Percentiles rank a stretch among this genome's conserved stretches.
These are phyloP conservation scores for Hypomecis atomaria DNA, from an alignment of 2,888 invertebrate species.

Conservation along the genomic window DNA sequence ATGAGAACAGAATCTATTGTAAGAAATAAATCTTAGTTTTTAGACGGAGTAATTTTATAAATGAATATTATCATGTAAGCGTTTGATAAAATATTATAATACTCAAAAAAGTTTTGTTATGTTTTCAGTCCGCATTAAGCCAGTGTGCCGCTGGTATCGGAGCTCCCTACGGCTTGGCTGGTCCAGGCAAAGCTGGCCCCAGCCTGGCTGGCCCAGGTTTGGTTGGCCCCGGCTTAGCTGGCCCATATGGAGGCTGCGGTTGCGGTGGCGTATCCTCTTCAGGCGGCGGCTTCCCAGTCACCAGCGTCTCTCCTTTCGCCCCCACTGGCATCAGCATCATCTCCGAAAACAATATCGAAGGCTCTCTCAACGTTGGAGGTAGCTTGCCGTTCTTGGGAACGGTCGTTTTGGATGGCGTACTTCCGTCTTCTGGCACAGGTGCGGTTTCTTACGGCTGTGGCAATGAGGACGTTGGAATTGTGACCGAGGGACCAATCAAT, in stretches of 20 bases:
- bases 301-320: conserved; percentile 29
- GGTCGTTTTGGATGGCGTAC: conserved; percentile 52
- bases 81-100: not conserved
- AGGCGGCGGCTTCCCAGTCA: conserved; percentile 41
- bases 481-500: conserved; percentile 45
- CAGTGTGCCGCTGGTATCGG: conserved; percentile 30
- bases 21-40: too few relatives aligned
- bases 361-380: conserved; percentile 51
- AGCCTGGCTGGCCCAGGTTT: conserved; percentile 23
- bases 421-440: conserved; percentile 57
- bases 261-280: conserved; percentile 45
- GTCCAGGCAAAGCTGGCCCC: conserved; percentile 6
- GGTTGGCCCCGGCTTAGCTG: conserved; percentile 21
- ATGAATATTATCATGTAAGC: too few relatives aligned
- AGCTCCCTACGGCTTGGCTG: conserved; percentile 21
- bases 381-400: conserved; percentile 59
- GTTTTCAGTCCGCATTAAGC: conserved; percentile 28
- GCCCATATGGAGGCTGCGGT: conserved; percentile 28
- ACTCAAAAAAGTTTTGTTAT: not conserved
- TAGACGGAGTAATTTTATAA: not conserved
- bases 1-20: too few relatives aligned
- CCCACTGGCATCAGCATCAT: conserved; percentile 51
- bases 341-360: conserved; percentile 56
- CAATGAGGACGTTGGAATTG: conserved; percentile 48
- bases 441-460: conserved; percentile 58